These are phyloP conservation scores for Pyrochroa serraticornis DNA, from an alignment of 2,888 invertebrate species.

Conservation along the genomic window DNA sequence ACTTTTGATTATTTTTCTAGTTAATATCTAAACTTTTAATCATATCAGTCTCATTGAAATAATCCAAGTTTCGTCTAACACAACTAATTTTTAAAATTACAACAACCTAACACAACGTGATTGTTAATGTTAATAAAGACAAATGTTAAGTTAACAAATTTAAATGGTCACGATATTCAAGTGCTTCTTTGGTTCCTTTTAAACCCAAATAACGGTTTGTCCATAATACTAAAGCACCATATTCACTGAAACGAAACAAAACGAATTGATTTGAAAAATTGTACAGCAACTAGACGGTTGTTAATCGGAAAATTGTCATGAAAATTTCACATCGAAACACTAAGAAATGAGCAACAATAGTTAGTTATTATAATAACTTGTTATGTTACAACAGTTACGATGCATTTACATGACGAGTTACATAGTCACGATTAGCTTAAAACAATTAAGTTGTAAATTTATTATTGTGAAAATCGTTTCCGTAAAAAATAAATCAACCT, in stretches of 20 bases:
- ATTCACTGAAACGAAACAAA: conserved; percentile 14
- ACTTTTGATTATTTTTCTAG: conserved; percentile 23
- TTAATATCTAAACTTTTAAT: conserved; percentile 25
- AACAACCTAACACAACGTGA: conserved; percentile 10
- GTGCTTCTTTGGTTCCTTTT: conserved; percentile 1
- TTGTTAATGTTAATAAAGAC: conserved; percentile 3
- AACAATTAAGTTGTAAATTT: too few species aligned
- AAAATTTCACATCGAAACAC: neutral
- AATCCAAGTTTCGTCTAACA: conserved; percentile 17
- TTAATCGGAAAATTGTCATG: neutral
- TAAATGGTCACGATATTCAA: too few species aligned
- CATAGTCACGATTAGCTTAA: too few species aligned
- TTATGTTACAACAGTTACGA: too few species aligned
- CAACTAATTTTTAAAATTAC: conserved; percentile 18
- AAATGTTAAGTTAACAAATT: too few species aligned
- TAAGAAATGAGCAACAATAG: too few species aligned
- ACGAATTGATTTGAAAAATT: conserved; percentile 1
- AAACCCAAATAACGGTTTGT: neutral
- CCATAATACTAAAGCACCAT: conserved; percentile 16
- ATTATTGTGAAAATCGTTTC: neutral
- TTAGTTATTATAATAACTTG: too few species aligned
- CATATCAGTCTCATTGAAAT: conserved; percentile 30
- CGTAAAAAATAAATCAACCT: conserved; percentile 5
- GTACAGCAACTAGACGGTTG: neutral
- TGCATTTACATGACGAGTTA: too few species aligned